Base-by-base conservation (phyloP, 2,113 vertebrate species). In the Maccullochella peelii region DNA sequence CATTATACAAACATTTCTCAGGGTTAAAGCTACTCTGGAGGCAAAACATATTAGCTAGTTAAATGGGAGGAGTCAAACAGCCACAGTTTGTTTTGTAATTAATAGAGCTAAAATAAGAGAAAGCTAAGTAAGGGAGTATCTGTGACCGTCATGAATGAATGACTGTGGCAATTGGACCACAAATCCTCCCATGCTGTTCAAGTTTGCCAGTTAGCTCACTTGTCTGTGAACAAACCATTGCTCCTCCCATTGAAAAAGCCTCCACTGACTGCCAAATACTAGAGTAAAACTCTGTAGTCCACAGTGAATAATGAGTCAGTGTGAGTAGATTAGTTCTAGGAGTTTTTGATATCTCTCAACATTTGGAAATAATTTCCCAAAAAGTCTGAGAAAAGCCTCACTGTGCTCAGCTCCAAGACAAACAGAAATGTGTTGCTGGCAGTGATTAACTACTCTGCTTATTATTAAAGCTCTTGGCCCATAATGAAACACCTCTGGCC, bases 291-390 rank as follows among this genome's bases (percentile, higher is more conserved):
- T n/a, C 11, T 40, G 23, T 16, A 23, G n/a, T 0, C 20, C 8
- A 44, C 49, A 58, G 16, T 33, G 62, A 79, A 74, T 82, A 77
- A 83, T 80, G 54, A 83, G 54, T 84, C 40, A 33, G 59, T 54
- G 0, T 12, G 27, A 47, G 75, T 20, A 30, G 70, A 84, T 76
- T 47, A 55, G 15, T 72, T 15, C 44, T 9, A 16, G 5, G 21
- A 49, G 75, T 73, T 77, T 89, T 72, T 84, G 52, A 74, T 84
- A 89, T 87, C 84, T 66, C 50, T 91, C 87, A 93, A 91, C 91
- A 92, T 93, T 91, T 93, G 92, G 84, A 88, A 93, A 89, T 89
- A 74, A 91, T 93, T 92, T 91, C 86, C 81, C 71, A 85, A 73
- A 66, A 67, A 77, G 33, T 84, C 84, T 85, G 89, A 79, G 83